phyloP scores from a whole-genome alignment of 2,797 vertebrate species.

The Rhadinocentrus ornatus region DNA sequence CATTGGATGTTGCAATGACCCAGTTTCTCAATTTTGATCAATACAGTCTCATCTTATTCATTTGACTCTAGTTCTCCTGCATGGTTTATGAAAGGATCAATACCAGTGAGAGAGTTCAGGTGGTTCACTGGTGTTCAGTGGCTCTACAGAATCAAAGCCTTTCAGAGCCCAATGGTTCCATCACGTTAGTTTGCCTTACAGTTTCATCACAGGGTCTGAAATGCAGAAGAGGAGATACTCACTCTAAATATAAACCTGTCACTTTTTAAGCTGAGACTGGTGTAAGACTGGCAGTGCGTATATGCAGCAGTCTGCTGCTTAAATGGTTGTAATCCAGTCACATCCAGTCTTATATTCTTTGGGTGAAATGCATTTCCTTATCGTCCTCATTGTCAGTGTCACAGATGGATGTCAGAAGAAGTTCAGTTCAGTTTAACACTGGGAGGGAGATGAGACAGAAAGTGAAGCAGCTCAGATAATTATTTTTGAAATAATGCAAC shows the following conservation, averaged over 20 bases:
- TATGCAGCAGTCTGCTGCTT: conserved; percentile 36
- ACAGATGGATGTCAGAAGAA: conserved; percentile 45
- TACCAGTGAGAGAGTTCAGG: conserved; percentile 68
- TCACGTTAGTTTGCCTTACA: conserved; percentile 58
- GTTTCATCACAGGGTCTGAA: conserved; percentile 66
- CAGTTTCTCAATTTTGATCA: conserved; percentile 50
- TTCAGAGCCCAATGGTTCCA: conserved; percentile 57
- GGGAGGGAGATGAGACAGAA: conserved; percentile 10
- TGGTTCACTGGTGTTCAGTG: conserved; percentile 56
- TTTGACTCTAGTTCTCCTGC: conserved; percentile 48
- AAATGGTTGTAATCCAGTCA: conserved; percentile 36
- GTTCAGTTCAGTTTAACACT: conserved; percentile 37
- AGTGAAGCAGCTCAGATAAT: conserved; percentile 29
- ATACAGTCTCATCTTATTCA: conserved; percentile 44
- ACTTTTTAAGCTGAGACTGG: conserved; percentile 24
- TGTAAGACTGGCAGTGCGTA: conserved; percentile 31
- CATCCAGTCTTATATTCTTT: conserved; percentile 46
- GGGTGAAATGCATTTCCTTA: conserved; percentile 44
- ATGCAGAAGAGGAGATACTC: conserved; percentile 55
- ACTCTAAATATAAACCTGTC: conserved; percentile 39
- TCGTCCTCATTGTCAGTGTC: conserved; percentile 66
- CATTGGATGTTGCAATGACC: conserved; percentile 31
- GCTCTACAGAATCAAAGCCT: conserved; percentile 65
- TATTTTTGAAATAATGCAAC: conserved; percentile 38
- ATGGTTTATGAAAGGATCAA: conserved; percentile 67